These are phyloP conservation scores for Carassius auratus DNA, from an alignment of 2,113 vertebrate genomes.

Conservation along the genomic window DNA sequence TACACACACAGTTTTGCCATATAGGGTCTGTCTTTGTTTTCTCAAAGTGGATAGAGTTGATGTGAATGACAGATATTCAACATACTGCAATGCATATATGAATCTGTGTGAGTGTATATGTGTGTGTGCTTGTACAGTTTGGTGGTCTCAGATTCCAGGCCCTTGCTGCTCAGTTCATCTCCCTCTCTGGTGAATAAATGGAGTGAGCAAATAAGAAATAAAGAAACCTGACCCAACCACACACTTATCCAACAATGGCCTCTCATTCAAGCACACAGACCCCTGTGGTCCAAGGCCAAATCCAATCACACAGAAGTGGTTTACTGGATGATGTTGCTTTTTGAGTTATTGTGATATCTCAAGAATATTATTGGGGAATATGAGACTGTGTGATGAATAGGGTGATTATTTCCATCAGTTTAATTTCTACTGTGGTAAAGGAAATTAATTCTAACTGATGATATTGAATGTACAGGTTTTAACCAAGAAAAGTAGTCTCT, in stretches of 20 bases:
- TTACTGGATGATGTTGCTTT: neutral
- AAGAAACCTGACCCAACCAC: conserved; percentile 30
- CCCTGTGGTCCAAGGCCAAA: conserved; percentile 4
- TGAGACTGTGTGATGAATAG: neutral
- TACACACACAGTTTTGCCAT: conserved; percentile 1
- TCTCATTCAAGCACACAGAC: conserved; percentile 21
- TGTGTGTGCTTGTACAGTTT: conserved; percentile 16
- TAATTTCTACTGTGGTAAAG: neutral
- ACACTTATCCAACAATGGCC: conserved; percentile 17
- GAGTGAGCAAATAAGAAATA: conserved; percentile 20
- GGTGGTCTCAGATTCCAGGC: conserved; percentile 41
- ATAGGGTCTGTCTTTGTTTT: conserved; percentile 4
- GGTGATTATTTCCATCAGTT: neutral
- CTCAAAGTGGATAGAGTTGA: neutral
- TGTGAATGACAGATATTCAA: neutral
- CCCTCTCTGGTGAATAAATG: conserved; percentile 23
- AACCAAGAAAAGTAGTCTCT: neutral
- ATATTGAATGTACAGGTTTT: neutral
- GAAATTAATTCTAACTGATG: neutral
- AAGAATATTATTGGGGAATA: neutral
- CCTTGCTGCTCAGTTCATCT: conserved; percentile 21
- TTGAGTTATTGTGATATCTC: neutral
- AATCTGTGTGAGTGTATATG: neutral
- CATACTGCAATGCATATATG: neutral
- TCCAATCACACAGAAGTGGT: neutral